Base-by-base conservation (phyloP, 2,888 invertebrate species). In the Lithophane ornitopus region DNA sequence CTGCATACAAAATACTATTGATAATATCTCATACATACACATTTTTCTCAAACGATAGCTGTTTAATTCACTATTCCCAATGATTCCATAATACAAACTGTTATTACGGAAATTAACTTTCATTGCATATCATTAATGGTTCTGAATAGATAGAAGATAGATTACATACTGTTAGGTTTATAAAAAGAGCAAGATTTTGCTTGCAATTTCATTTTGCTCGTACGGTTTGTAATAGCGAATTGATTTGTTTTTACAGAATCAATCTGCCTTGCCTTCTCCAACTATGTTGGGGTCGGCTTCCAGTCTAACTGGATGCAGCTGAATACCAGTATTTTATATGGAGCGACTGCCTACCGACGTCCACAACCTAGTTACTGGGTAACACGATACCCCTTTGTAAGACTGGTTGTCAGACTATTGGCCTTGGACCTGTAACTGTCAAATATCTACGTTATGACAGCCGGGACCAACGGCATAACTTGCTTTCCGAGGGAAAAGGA, bases 1-100 rank as follows among this genome's bases (percentile, higher is more conserved):
- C 82, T 82, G 82, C 61, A 81, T 81, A 82, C 81, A 82, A 81
- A 81, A 81, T 82, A 78, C 73, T 78, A 66, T 78, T 59, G 80
- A 77, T 65, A 82, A 81, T 69, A 82, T 71, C 78, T 78, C 78
- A 72, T 28, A 52, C 22, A 66, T 19, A 65, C 67, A 63, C 52
- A 49, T 66, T 70, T 28, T 49, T 34, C 54, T 65, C 56, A 62
- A 39, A 59, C 26, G 46, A 71, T 34, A 70, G 26, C 22, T 65
- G 19, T 34, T 22, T 49, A 26, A 46, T 76, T 68, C 11, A 41
- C 22, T 68, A 76, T 72, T 69, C 12, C 19, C 49, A 59, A 63
- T 59, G 12, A 44, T 28, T 49, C 7, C 46, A 46, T 56, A 46
- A 44, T 66, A 44, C 19, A n/a, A 41, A 62, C 41, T 44, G 22